Percentiles rank a stretch among this genome's conserved stretches.
phyloP scores from a whole-genome alignment of 2,888 invertebrate species.

The Galerucella calmariensis region DNA sequence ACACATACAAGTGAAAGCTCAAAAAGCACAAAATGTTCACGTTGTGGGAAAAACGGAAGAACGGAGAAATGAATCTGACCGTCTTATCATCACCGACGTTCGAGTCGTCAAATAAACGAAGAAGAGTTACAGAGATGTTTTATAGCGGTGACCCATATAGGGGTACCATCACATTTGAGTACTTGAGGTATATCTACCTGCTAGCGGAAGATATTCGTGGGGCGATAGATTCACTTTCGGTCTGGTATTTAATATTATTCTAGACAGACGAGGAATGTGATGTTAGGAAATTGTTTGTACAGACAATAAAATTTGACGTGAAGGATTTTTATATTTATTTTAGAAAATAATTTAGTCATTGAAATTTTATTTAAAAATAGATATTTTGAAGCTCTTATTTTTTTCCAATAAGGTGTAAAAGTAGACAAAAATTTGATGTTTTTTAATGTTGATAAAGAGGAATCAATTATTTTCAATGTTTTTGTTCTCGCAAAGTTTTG shows the following conservation, averaged over 20 bases:
- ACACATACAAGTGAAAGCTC: conserved; percentile 8
- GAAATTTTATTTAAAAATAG: no score
- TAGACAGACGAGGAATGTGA: conserved; percentile 13
- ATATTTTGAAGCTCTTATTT: no score
- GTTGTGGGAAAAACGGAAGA: conserved; percentile 49
- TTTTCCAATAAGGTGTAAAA: no score
- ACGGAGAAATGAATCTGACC: conserved; percentile 58
- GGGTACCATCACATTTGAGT: conserved; percentile 36
- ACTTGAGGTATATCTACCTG: conserved; percentile 24
- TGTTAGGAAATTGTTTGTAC: no score
- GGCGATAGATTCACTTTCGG: conserved; percentile 48
- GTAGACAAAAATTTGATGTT: no score
- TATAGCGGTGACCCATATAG: conserved; percentile 61
- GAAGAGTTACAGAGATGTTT: conserved; percentile 56
- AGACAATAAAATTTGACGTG: no score
- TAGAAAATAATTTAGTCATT: no score
- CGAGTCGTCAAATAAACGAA: conserved; percentile 58
- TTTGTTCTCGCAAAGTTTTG: no score
- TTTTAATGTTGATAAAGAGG: no score
- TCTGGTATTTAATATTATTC: conserved; percentile 42
- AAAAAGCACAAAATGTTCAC: conserved; percentile 36
- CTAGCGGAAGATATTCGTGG: conserved; percentile 33
- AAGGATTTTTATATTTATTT: no score
- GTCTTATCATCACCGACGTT: conserved; percentile 60
- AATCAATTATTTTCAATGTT: no score